These are phyloP conservation scores for Actenoides hombroni DNA, from an alignment of 2,113 vertebrate species.

Conservation along the genomic window DNA sequence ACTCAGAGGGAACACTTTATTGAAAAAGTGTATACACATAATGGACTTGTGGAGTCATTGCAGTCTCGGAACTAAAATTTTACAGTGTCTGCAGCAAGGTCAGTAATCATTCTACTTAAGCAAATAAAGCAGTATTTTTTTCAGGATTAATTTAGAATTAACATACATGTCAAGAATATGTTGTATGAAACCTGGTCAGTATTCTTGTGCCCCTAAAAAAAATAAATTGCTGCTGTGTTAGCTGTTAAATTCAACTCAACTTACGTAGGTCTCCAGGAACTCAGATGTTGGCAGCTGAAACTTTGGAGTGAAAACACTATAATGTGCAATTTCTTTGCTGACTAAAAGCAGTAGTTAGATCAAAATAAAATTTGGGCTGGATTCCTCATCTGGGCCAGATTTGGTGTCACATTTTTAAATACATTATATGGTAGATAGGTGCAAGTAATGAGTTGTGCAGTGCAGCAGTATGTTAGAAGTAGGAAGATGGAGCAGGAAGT, in stretches of 20 bases:
- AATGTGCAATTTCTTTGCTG: background rate
- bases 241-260: background rate
- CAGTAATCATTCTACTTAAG: background rate
- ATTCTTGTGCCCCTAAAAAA: background rate
- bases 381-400: background rate
- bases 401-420: background rate
- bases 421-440: rapidly evolving
- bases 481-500: background rate
- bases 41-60: background rate
- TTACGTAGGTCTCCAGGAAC: background rate
- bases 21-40: background rate
- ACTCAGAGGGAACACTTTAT: background rate
- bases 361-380: background rate
- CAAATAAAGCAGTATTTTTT: background rate
- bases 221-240: background rate
- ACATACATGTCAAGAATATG: background rate
- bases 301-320: background rate
- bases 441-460: background rate
- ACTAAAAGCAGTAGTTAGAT: background rate
- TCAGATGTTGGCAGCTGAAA: background rate
- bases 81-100: background rate
- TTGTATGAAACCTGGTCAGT: background rate
- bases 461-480: background rate
- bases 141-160: background rate
- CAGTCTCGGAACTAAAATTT: background rate